Conservation (phyloP, 2,113 vertebrate genomes). For the Dicerorhinus sumatrensis region DNA sequence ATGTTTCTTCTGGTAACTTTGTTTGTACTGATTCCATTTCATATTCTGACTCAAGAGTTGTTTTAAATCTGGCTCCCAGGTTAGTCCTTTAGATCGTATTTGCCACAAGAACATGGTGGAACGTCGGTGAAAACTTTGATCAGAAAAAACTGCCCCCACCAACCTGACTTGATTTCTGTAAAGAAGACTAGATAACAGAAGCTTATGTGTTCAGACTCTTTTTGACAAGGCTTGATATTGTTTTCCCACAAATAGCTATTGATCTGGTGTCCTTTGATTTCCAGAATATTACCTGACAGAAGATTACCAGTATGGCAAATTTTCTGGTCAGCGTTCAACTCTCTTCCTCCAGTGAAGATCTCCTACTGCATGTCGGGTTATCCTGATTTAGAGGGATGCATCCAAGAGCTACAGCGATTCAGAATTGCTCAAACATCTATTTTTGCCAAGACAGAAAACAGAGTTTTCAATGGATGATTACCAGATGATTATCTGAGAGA, state of each 20-base stretch:
- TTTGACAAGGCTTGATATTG: neutral
- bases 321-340: neutral
- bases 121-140: neutral
- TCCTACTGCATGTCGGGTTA: neutral
- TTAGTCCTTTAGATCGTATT: neutral
- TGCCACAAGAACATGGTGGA: neutral
- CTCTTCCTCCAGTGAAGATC: neutral
- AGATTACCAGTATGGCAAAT: neutral
- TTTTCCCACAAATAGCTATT: neutral
- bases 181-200: neutral
- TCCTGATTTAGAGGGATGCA: neutral
- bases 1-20: neutral
- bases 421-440: neutral
- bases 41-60: neutral
- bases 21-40: neutral
- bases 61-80: neutral
- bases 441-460: neutral
- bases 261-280: neutral
- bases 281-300: constrained; percentile 11
- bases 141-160: neutral
- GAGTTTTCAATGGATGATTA: neutral
- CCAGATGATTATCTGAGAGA: neutral
- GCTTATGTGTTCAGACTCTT: neutral
- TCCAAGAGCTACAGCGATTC: neutral
- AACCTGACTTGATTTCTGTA: neutral